phyloP scores from a whole-genome alignment of 2,113 vertebrate genomes.

The Oophaga pumilio region DNA sequence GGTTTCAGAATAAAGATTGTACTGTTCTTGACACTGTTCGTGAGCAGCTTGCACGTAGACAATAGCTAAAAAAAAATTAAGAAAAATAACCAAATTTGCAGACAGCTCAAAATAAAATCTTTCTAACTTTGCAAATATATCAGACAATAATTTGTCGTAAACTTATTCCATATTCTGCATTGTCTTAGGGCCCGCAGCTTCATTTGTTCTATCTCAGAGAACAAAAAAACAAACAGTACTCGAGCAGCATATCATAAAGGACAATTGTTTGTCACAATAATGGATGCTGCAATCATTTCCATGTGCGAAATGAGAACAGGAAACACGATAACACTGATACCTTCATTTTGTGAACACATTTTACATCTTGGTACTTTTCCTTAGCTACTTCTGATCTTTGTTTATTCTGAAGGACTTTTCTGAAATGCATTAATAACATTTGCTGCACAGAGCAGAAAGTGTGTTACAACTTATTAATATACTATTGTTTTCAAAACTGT shows the following conservation, averaged over 20 bases:
- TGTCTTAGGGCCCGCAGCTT: background rate
- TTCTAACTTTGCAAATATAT: background rate
- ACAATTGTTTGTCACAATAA: background rate
- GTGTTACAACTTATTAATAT: background rate
- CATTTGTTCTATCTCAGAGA: background rate
- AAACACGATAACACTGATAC: background rate
- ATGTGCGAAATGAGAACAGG: background rate
- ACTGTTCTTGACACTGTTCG: constrained; percentile 58
- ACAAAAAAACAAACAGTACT: background rate
- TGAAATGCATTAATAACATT: too few species aligned
- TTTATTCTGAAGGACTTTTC: too few species aligned
- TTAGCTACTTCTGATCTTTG: background rate
- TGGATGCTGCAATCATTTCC: background rate
- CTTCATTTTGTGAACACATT: background rate
- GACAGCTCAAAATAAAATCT: constrained; percentile 22
- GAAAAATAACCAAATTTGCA: constrained; percentile 34
- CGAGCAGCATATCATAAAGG: background rate
- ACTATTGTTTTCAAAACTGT: background rate
- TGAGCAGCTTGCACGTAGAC: constrained; percentile 42
- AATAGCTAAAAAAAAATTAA: constrained; percentile 55
- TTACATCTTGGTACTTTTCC: background rate
- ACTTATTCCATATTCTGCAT: background rate
- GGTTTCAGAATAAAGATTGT: constrained; percentile 44
- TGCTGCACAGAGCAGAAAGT: background rate
- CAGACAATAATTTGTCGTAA: background rate